Percentiles rank a stretch among this genome's conserved stretches.
phyloP scores from a whole-genome alignment of 2,113 vertebrate species.

The Eudorcas thomsonii region DNA sequence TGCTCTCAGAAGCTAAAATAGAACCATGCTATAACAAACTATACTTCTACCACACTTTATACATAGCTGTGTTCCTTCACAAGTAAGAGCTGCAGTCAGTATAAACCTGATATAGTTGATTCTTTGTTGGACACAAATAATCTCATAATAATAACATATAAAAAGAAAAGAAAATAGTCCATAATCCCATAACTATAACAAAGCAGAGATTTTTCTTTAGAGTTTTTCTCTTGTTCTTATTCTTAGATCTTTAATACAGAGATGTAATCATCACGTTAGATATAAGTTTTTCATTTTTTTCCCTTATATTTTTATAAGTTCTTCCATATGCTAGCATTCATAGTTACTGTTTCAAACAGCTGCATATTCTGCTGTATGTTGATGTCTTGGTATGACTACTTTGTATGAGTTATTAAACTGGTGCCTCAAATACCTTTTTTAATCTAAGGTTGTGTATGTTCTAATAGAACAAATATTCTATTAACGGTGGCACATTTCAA shows the following conservation, averaged over 20 bases:
- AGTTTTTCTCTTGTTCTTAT: conserved; percentile 30
- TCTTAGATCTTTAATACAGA: conserved; percentile 13
- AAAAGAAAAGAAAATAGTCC: neutral
- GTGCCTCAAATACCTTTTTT: conserved; percentile 20
- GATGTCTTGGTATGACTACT: conserved; percentile 49
- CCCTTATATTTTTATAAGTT: neutral
- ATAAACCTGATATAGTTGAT: neutral
- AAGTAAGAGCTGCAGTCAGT: neutral
- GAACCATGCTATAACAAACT: neutral
- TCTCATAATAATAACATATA: neutral
- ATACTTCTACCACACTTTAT: neutral
- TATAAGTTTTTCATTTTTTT: neutral
- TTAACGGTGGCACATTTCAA: conserved; percentile 41
- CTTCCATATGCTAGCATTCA: conserved; percentile 16
- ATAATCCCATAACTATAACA: neutral
- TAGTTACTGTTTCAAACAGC: conserved; percentile 42
- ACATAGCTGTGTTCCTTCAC: neutral
- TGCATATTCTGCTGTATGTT: conserved; percentile 16
- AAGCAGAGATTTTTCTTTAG: neutral
- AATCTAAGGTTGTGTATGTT: conserved; percentile 43
- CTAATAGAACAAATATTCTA: conserved; percentile 14
- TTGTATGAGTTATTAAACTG: neutral
- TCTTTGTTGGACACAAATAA: neutral
- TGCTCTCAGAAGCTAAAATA: neutral
- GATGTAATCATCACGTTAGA: neutral